Percentiles rank a stretch among this genome's conserved stretches.
These are phyloP conservation scores for Anhinga anhinga DNA, from an alignment of 2,113 vertebrate species.

Conservation along the genomic window DNA sequence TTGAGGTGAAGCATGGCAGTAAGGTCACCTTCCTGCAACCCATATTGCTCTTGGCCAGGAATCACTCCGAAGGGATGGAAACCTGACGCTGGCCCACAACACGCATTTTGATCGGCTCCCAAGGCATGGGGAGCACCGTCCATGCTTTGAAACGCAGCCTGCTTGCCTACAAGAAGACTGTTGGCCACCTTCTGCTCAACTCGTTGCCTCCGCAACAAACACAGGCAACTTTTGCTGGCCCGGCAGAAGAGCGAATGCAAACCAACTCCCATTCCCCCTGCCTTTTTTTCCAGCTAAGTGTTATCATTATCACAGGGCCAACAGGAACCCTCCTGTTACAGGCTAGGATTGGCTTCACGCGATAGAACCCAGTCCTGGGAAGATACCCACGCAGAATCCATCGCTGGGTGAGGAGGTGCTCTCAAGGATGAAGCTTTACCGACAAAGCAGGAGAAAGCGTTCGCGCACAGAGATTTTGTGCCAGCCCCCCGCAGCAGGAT, in stretches of 20 bases:
- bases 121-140: neutral
- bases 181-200: neutral
- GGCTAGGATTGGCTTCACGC: neutral
- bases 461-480: neutral
- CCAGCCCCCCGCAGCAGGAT: neutral
- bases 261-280: neutral
- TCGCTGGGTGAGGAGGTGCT: neutral
- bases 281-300: neutral
- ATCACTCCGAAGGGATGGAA: neutral
- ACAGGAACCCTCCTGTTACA: neutral
- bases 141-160: neutral
- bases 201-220: neutral
- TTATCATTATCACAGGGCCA: neutral
- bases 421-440: neutral
- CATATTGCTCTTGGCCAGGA: neutral
- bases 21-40: neutral
- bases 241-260: neutral
- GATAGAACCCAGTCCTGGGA: neutral
- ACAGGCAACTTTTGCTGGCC: neutral
- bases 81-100: neutral
- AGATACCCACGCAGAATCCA: neutral
- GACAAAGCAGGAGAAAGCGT: neutral
- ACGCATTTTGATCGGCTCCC: neutral
- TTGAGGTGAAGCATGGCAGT: neutral
- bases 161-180: neutral